Evolutionary conservation across 1,140 invertebrate genomes (phyloP).

Genomic region (Nylanderia fulva): DNA sequence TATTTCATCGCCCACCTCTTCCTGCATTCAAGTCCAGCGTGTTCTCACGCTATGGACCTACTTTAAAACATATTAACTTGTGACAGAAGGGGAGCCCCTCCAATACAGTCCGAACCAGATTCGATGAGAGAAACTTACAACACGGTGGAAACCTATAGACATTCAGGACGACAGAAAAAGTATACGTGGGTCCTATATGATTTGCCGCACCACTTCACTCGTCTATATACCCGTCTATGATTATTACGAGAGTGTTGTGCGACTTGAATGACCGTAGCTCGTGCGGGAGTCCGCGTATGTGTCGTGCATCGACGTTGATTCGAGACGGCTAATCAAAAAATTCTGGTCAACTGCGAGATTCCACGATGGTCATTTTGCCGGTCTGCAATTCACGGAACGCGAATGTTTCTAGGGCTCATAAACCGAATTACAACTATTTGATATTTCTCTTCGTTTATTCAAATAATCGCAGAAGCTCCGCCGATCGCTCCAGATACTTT

Average conservation of each 20-base stretch:
- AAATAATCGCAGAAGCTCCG: constrained; percentile 17
- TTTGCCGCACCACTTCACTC: constrained; percentile 78
- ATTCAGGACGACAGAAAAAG: constrained; percentile 44
- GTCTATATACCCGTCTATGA: constrained; percentile 32
- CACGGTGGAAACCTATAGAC: not conserved
- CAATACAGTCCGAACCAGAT: constrained; percentile 40
- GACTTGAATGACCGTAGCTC: constrained; percentile 39
- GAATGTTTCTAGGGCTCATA: constrained; percentile 4
- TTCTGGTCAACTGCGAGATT: constrained; percentile 10
- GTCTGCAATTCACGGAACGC: not conserved
- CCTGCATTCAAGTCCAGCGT: not conserved
- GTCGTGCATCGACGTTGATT: constrained; percentile 1
- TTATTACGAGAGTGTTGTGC: constrained; percentile 43
- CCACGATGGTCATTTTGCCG: not conserved
- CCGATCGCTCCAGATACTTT: constrained; percentile 26
- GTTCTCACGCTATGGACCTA: constrained; percentile 76
- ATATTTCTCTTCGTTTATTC: constrained; percentile 42
- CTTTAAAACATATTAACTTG: constrained; percentile 77
- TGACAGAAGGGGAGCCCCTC: constrained; percentile 54
- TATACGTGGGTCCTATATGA: constrained; percentile 68
- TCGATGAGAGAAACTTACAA: constrained; percentile 69
- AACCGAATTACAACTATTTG: not conserved
- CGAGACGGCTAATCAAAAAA: constrained; percentile 21
- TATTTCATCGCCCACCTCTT: constrained; percentile 22
- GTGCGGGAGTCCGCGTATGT: not conserved